Conservation (phyloP, 1,140 invertebrate genomes). For the Drosophila nasuta region DNA sequence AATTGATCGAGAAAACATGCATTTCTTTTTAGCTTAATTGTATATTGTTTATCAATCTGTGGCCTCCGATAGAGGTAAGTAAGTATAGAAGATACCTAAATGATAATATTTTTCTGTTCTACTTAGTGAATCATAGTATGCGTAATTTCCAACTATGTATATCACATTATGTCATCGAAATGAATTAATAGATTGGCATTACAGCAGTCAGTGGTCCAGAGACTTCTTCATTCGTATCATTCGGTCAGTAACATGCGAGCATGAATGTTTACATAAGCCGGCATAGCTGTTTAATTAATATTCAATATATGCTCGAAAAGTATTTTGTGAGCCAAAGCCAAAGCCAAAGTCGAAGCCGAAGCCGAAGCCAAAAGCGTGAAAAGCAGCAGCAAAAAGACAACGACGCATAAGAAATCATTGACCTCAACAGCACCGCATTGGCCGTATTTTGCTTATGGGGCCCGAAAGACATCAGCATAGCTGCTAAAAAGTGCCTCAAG, state of each 20-base stretch:
- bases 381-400: slow-evolving; percentile 71
- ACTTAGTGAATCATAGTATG: slow-evolving; percentile 49
- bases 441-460: slow-evolving; percentile 75
- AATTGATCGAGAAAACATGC: slow-evolving; percentile 41
- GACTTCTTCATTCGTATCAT: slow-evolving; percentile 5
- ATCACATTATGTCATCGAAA: slow-evolving; percentile 69
- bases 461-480: slow-evolving; percentile 46
- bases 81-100: not conserved
- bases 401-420: slow-evolving; percentile 77
- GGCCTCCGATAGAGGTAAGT: slow-evolving; percentile 13
- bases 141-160: slow-evolving; percentile 27
- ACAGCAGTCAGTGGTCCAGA: slow-evolving; percentile 55
- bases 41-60: slow-evolving; percentile 50
- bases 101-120: slow-evolving; percentile 54
- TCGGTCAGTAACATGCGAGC: not conserved
- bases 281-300: slow-evolving; percentile 69
- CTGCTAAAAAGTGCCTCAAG: slow-evolving; percentile 39
- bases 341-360: slow-evolving; percentile 23
- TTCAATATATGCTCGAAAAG: slow-evolving; percentile 66
- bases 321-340: slow-evolving; percentile 26
- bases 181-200: slow-evolving; percentile 55
- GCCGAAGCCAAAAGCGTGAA: slow-evolving; percentile 57
- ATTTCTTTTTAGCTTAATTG: slow-evolving; percentile 77
- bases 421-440: slow-evolving; percentile 73
- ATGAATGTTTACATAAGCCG: slow-evolving; percentile 66